Percentiles rank a stretch among this genome's conserved stretches.
Conservation (phyloP, 2,797 vertebrate species). For the Petrocephalus sullivani region DNA sequence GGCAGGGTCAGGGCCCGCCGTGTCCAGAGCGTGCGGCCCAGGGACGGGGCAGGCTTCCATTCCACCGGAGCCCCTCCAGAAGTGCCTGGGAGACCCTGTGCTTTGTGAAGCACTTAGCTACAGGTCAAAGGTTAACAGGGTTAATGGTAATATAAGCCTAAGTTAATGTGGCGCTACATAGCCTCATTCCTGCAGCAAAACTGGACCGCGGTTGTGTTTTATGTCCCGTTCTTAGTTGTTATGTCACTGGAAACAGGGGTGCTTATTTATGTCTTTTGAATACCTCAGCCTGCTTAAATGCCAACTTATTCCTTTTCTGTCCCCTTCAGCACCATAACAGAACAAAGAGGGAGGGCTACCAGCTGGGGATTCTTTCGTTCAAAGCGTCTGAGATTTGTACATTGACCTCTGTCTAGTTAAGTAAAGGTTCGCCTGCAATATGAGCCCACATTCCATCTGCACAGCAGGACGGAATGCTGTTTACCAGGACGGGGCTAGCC, state of each 20-base stretch:
- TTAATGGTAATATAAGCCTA: slow-evolving; percentile 65
- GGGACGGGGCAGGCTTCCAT: slow-evolving; percentile 54
- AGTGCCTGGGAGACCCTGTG: slow-evolving; percentile 41
- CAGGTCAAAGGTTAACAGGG: slow-evolving; percentile 64
- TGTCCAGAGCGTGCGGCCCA: slow-evolving; percentile 49
- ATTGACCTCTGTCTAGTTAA: slow-evolving; percentile 8
- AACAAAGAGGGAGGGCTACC: neutral
- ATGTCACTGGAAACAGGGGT: slow-evolving; percentile 19
- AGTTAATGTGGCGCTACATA: slow-evolving; percentile 20
- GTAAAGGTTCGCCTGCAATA: neutral
- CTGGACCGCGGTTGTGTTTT: slow-evolving; percentile 19
- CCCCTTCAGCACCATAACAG: neutral
- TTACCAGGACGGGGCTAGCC: slow-evolving; percentile 15
- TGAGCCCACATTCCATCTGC: slow-evolving; percentile 9
- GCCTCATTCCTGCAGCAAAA: neutral
- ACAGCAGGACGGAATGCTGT: slow-evolving; percentile 5
- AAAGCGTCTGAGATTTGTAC: neutral
- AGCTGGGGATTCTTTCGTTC: neutral
- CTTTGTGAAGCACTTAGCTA: slow-evolving; percentile 52
- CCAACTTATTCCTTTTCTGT: neutral
- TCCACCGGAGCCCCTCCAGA: slow-evolving; percentile 56
- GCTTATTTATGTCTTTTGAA: slow-evolving; percentile 21
- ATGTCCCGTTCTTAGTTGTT: slow-evolving; percentile 22
- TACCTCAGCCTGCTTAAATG: slow-evolving; percentile 24
- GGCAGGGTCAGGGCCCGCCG: slow-evolving; percentile 66